These are phyloP conservation scores for Bos javanicus DNA, from an alignment of 2,113 vertebrate species.

Conservation along the genomic window DNA sequence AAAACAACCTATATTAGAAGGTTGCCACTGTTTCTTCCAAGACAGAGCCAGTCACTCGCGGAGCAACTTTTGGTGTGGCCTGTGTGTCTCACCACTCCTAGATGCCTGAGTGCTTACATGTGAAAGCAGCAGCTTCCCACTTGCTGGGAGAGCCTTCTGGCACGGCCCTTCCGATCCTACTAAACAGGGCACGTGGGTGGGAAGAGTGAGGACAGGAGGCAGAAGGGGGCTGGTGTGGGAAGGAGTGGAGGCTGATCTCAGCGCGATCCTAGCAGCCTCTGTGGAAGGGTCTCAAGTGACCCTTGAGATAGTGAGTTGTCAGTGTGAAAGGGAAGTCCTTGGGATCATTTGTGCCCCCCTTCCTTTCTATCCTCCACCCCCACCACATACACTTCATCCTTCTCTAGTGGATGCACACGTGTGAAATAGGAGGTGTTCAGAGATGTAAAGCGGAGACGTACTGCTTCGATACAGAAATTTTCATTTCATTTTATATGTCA, in stretches of 20 bases:
- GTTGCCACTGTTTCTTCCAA: background rate
- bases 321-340: background rate
- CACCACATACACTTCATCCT: accelerated
- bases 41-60: background rate
- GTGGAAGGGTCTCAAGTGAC: background rate
- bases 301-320: background rate
- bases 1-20: background rate
- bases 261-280: background rate
- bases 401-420: background rate
- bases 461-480: background rate
- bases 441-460: background rate
- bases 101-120: background rate
- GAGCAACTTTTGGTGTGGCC: background rate
- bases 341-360: background rate
- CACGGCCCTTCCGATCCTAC: background rate
- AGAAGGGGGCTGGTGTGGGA: background rate
- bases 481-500: background rate
- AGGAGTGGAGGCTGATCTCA: background rate
- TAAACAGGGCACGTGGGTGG: accelerated
- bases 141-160: background rate
- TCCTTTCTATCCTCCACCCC: background rate
- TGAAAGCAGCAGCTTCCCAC: background rate
- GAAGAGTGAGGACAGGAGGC: background rate
- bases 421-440: background rate
- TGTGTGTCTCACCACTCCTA: background rate